These are phyloP conservation scores for Drosophila putrida DNA, from an alignment of 2,888 invertebrate species.

Conservation along the genomic window DNA sequence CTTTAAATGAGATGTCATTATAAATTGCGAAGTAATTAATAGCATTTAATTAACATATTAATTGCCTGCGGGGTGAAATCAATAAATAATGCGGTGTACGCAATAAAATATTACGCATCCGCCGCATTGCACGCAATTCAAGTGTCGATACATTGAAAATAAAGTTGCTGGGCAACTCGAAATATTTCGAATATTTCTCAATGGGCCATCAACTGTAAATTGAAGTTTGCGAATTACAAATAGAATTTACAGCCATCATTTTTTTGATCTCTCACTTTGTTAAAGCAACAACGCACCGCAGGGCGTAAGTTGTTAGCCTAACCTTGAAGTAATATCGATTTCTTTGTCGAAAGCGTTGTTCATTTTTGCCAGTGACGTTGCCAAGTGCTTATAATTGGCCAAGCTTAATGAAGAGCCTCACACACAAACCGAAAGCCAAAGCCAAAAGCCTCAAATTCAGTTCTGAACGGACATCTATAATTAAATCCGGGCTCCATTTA, in stretches of 20 bases:
- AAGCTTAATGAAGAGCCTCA: slow-evolving; percentile 47
- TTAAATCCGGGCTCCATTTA: slow-evolving; percentile 56
- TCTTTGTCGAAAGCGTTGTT: slow-evolving; percentile 11
- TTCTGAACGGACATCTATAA: slow-evolving; percentile 52
- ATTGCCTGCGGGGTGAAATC: slow-evolving; percentile 2
- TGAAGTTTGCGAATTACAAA: slow-evolving; percentile 5
- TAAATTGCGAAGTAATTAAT: slow-evolving; percentile 46
- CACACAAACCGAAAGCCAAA: slow-evolving; percentile 9
- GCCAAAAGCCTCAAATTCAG: slow-evolving; percentile 28
- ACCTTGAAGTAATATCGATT: slow-evolving; percentile 74
- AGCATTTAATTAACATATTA: slow-evolving; percentile 39
- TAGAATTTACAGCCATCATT: slow-evolving; percentile 40
- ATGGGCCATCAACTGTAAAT: slow-evolving; percentile 6
- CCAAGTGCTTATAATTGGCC: slow-evolving; percentile 53
- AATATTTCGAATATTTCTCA: neutral
- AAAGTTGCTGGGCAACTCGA: neutral
- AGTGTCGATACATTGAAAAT: neutral
- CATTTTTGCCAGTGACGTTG: slow-evolving; percentile 16
- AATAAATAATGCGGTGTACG: slow-evolving; percentile 15
- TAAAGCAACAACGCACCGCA: slow-evolving; percentile 36
- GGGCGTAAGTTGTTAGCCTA: slow-evolving; percentile 25
- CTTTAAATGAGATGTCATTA: slow-evolving; percentile 32
- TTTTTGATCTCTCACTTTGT: slow-evolving; percentile 19
- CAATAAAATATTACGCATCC: slow-evolving; percentile 58
- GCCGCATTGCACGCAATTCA: slow-evolving; percentile 32